Evolutionary conservation across 2,797 vertebrate genomes (phyloP).

Genomic region (Thalassophryne amazonica): DNA sequence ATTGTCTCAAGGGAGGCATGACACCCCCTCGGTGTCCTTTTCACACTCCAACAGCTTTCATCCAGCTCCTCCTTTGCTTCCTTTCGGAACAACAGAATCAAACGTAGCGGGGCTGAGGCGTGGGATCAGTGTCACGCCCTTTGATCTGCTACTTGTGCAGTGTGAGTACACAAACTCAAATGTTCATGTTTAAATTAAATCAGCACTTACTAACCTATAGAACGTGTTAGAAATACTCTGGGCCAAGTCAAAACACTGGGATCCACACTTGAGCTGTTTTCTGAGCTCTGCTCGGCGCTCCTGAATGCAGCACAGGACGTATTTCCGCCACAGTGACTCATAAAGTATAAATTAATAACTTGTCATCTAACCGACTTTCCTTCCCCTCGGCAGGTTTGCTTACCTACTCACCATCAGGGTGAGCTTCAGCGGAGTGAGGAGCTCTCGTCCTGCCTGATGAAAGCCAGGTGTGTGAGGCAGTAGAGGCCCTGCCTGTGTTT

Average conservation of each 20-base stretch:
- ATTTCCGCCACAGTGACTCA: conserved; percentile 2
- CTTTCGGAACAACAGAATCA: conserved; percentile 30
- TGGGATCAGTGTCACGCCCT: conserved; percentile 16
- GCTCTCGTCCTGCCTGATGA: conserved; percentile 48
- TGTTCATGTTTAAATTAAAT: conserved; percentile 31
- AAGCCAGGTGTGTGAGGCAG: conserved; percentile 60
- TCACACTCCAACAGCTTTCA: conserved; percentile 61
- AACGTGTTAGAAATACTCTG: conserved; percentile 5
- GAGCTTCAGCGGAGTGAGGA: conserved; percentile 14
- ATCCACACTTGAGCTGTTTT: conserved; percentile 15
- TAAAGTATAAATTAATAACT: conserved; percentile 8
- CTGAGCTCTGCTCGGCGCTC: neutral
- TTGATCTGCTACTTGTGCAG: conserved; percentile 30
- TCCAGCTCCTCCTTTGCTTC: conserved; percentile 34
- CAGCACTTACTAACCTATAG: conserved; percentile 20
- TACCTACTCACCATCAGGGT: conserved; percentile 19
- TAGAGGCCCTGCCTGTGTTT: conserved; percentile 61
- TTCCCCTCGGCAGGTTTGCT: neutral
- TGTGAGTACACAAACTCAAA: conserved; percentile 21
- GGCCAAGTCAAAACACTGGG: conserved; percentile 20
- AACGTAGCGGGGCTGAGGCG: conserved; percentile 26
- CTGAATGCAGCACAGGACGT: neutral
- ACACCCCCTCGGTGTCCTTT: conserved; percentile 49
- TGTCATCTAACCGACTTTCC: neutral
- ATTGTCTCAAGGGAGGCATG: conserved; percentile 44